A percentile compares a stretch with the other conserved stretches of the same genome.
phyloP scores from a whole-genome alignment of 2,113 vertebrate genomes.

The Phylloscopus trochiloides region DNA sequence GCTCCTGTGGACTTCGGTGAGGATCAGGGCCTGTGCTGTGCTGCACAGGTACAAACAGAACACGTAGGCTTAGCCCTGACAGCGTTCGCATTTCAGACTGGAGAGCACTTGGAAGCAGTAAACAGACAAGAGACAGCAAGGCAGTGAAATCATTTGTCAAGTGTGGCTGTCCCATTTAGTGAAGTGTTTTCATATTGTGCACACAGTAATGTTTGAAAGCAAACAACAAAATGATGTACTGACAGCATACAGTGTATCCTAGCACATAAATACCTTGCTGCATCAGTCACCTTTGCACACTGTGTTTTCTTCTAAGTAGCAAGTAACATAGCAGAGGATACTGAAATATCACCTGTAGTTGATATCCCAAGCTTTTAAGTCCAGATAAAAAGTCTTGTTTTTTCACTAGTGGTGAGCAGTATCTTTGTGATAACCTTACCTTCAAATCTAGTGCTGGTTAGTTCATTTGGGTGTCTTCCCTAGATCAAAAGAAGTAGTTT shows the following conservation, averaged over 20 bases:
- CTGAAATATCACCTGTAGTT: not conserved
- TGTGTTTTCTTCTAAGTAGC: not conserved
- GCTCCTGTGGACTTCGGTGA: fast-evolving
- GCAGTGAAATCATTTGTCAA: not conserved
- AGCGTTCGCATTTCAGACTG: not conserved
- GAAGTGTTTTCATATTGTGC: not conserved
- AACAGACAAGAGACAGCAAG: not conserved
- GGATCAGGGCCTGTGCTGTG: not conserved
- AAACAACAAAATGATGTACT: not conserved
- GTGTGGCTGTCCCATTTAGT: not conserved
- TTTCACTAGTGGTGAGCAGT: not conserved
- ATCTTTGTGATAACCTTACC: not conserved
- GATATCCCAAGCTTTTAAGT: not conserved
- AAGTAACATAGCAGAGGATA: fast-evolving
- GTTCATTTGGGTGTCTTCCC: not conserved
- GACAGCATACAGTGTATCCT: not conserved
- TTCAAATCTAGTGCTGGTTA: not conserved
- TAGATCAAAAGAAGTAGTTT: not conserved
- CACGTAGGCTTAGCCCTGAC: not conserved
- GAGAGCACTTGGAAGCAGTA: not conserved
- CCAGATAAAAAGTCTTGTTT: not conserved
- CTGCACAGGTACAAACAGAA: fast-evolving
- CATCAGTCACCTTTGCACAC: not conserved
- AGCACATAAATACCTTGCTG: not conserved
- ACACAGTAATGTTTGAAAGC: not conserved